phyloP scores from a whole-genome alignment of 2,888 invertebrate species.

The Lumbricus terrestris region DNA sequence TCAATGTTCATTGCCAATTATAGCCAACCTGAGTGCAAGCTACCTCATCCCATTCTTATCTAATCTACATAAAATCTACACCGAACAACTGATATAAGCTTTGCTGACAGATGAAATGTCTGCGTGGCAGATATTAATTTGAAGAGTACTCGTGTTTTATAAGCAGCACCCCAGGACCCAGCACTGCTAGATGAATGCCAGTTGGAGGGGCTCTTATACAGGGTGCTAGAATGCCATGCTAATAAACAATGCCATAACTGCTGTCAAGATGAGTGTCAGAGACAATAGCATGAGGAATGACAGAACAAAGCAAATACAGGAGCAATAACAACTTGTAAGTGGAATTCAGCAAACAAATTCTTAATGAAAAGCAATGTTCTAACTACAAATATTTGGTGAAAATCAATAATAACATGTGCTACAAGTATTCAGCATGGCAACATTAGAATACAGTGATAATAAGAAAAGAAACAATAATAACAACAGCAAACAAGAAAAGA shows the following conservation, averaged over 20 bases:
- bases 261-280: not conserved
- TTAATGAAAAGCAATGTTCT: too few relatives aligned
- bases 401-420: not conserved
- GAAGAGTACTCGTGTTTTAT: not conserved
- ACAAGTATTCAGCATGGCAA: not conserved
- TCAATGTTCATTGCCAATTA: not conserved
- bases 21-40: not conserved
- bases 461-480: too few relatives aligned
- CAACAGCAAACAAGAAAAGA: too few relatives aligned
- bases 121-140: not conserved
- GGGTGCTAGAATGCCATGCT: not conserved
- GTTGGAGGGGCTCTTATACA: not conserved
- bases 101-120: not conserved
- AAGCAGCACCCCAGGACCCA: not conserved
- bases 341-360: too few relatives aligned
- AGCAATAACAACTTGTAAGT: too few relatives aligned
- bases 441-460: not conserved
- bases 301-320: not conserved
- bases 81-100: too few relatives aligned
- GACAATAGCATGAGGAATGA: not conserved
- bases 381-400: too few relatives aligned
- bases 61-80: not conserved
- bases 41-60: not conserved
- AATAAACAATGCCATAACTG: not conserved
- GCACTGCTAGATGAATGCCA: not conserved